Base-by-base conservation (phyloP, 2,797 vertebrate species). In the Silurus lanzhouensis region DNA sequence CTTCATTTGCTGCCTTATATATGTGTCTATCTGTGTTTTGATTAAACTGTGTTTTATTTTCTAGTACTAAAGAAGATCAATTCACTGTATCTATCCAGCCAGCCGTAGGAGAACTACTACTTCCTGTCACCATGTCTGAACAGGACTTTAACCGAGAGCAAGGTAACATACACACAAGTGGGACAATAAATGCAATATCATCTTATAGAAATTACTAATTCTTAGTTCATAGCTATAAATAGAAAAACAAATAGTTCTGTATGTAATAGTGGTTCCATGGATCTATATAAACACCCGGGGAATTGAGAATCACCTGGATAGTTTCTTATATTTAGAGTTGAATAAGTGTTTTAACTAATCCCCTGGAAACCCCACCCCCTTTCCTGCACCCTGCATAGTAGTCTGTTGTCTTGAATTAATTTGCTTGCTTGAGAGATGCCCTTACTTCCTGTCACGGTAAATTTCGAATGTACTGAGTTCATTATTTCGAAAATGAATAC, bases 41-140 rank as follows among this genome's bases (percentile, higher is more conserved):
- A 44, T 55, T 38, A 2, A 46, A 22, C 2, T 58, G 31, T 79
- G 13, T 22, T 75, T 44, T 52, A 55, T 83, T 55, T 17, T 76
- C 22, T 89, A 99, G 98, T 92, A 99, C 98, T 85, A 97, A 96
- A 89, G 95, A 97, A 81, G 96, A 97, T 91, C 91, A 92, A 90
- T 99, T 99, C 93, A 94, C 22, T 83, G 97, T 99, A 91, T 96
- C 89, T 86, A 95, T 99, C 92, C 97, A 98, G 7, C 97, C 97
- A 1, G 95, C 95, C 31, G 95, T 97, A 81, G 98, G 98, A 91
- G 98, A 99, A 86, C 94, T 99, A 17, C 91, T 99, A 58, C 95
- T 96, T 91, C 96, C 98, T 86, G 94, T 96, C 81, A 95, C 94
- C 90, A 96, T 99, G 96, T 95, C 95, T 14, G 96, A 99, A 87